Base-by-base conservation (phyloP, 2,888 invertebrate species). In the Dorcus parallelipipedus region DNA sequence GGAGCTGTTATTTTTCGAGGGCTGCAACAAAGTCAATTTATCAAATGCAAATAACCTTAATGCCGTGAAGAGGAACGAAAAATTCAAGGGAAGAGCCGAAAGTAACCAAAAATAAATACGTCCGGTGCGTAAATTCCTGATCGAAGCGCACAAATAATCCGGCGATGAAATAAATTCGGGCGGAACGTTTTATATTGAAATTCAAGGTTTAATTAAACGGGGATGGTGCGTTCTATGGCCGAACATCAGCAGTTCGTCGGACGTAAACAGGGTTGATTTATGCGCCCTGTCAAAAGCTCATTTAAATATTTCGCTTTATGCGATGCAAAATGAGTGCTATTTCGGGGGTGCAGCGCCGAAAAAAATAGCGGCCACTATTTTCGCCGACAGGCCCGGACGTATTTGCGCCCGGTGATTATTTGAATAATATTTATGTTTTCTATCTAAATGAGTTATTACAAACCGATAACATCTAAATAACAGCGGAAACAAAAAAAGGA, bases 211-310 rank as follows among this genome's bases (percentile, higher is more conserved):
- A 45, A 45, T 45, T 45, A 45, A 45, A 45, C 20, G 23, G 45
- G 23, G 45, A 45, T 23, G 45, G 45, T 45, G 17, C 45, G 45
- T 45, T 45, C 23, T 45, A 45, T 20, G 26, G 23, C 9, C 45
- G 45, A 23, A 45, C 14, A 45, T 45, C 45, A 45, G 45, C 45
- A 45, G 45, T 45, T 45, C 23, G 45, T 45, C 45, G 45, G 45
- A 45, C 45, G 45, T 45, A 45, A 45, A 45, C 45, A 45, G 23
- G 17, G 45, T 45, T 45, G 45, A 45, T 45, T 45, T 45, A 45
- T 45, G 45, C 45, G 45, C 23, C 45, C 45, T 45, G 45, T 45
- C 45, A 45, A 45, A 45, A 45, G 45, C 45, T 45, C 45, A 45
- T 45, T 45, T 45, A 45, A 45, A 45, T 45, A 45, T 45, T 45